phyloP scores from a whole-genome alignment of 2,888 invertebrate genomes.

The Callyntrura guangdongensis region DNA sequence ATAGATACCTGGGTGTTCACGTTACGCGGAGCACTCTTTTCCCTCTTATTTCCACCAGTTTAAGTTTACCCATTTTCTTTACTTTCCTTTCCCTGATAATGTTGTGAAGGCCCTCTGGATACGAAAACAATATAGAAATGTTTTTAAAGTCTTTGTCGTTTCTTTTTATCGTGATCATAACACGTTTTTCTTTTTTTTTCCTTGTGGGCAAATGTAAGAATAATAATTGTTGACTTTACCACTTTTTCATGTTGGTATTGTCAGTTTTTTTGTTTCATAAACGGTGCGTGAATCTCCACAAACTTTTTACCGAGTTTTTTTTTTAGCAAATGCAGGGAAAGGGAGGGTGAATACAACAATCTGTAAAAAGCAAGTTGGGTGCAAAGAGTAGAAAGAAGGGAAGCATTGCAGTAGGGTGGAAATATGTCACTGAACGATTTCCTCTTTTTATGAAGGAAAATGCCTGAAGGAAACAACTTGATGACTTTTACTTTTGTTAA shows the following conservation, averaged over 20 bases:
- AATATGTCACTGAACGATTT: no score
- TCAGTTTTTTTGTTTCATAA: neutral
- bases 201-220: neutral
- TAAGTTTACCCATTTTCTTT: no score
- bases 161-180: neutral
- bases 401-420: no score
- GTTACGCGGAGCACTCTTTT: no score
- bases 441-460: neutral
- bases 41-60: no score
- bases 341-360: neutral
- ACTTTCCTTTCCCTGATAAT: neutral
- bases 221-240: neutral
- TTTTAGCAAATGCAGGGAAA: neutral
- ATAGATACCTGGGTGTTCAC: no score
- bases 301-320: neutral
- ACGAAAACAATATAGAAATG: neutral
- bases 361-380: neutral
- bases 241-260: neutral
- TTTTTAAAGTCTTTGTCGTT: neutral
- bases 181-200: neutral
- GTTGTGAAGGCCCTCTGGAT: neutral
- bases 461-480: conserved; percentile 17
- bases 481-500: neutral
- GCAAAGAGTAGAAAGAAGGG: no score
- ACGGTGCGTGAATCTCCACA: conserved; percentile 10